Base-by-base conservation (phyloP, 2,888 invertebrate species). In the Asteroscopus sphinx region DNA sequence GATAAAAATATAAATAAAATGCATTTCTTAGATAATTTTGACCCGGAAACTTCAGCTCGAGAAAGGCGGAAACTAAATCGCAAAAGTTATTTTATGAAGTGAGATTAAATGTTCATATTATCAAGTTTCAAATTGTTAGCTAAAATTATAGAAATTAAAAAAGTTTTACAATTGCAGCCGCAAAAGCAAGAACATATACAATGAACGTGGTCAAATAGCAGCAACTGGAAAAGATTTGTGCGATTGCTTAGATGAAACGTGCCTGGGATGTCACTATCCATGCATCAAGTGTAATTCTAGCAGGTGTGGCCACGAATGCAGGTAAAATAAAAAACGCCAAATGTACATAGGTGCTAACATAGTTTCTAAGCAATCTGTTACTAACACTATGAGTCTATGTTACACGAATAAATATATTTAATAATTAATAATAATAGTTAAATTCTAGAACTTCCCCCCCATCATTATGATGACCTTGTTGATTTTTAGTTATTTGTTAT, bases 241-340 rank as follows among this genome's bases (percentile, higher is more conserved):
- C 72, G 99, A 99, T 85, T 99, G 98, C 81, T 92, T 98, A 67
- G 96, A 96, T 73, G 94, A 95, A 33, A 92, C 94, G 9, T 99
- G 99, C 77, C 93, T 95, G 0, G 99, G 99, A 0, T 99, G 99
- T 84, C 98, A 98, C 90, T 97, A 96, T 80, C 96, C 96, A 1
- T 98, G 98, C 78, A 84, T 94, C 3, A 96, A 95, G 82, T 98
- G 98, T 80, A 90, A 87, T 15, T 97, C 97, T 0, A 89, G 89
- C 17, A 97, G 97, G 85, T 98, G 98, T 88, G 98, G 97, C 1
- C 95, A 96, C 69, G 97, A 97, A 47, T 98, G 98, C 94, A 95
- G 96, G 96, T 96, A 88, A 56, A 45, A 12, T 26, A 17, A 13
- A 21, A 4, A 6, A 21, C 21, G n/a, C n/a, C n/a, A n/a, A n/a